Percentiles rank a stretch among this genome's conserved stretches.
Conservation (phyloP, 2,113 vertebrate species). For the Oophaga pumilio region DNA sequence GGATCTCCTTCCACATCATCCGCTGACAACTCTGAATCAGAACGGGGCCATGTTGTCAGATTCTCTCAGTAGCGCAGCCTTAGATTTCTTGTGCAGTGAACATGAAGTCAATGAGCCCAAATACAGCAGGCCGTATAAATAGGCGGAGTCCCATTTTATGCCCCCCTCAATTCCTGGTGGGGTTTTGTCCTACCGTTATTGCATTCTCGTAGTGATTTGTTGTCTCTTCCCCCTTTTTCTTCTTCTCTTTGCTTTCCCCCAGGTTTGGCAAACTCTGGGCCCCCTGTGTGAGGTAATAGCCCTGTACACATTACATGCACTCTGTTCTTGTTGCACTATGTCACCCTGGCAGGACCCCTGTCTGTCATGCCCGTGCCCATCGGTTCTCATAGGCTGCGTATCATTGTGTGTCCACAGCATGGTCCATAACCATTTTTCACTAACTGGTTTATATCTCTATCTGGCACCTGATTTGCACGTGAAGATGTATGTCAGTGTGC, state of each 20-base stretch:
- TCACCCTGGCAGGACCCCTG: background rate
- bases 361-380: background rate
- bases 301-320: background rate
- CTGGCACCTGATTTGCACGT: background rate
- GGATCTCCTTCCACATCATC: too few relatives aligned
- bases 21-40: too few relatives aligned
- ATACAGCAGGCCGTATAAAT: too few relatives aligned
- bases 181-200: background rate
- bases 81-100: background rate
- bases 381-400: background rate
- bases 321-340: background rate
- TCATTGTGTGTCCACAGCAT: background rate
- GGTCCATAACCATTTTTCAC: background rate
- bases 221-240: slow-evolving; percentile 59
- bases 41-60: too few relatives aligned
- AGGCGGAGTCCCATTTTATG: background rate
- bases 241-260: slow-evolving; percentile 66
- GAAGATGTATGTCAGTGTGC: background rate
- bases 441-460: background rate
- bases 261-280: slow-evolving; percentile 89
- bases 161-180: background rate
- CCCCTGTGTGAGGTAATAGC: slow-evolving; percentile 87
- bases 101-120: too few relatives aligned
- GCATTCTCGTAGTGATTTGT: background rate
- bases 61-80: background rate